These are phyloP conservation scores for Bombus vancouverensis DNA, from an alignment of 1,140 invertebrate species.

Conservation along the genomic window DNA sequence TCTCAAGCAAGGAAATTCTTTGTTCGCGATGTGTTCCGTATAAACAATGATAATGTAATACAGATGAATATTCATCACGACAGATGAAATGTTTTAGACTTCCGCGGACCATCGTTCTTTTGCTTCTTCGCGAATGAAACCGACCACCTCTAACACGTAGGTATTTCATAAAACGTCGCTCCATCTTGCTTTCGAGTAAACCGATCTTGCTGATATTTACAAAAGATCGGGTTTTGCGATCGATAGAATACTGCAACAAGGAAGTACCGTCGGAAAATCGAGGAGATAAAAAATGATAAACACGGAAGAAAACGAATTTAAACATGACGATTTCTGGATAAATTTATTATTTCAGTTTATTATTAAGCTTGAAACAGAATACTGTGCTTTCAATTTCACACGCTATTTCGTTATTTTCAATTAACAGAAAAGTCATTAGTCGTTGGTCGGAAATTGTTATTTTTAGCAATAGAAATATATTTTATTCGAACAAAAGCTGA, in stretches of 20 bases:
- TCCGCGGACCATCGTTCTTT: background rate
- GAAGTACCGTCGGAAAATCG: background rate
- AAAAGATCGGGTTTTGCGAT: background rate
- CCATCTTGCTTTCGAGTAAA: background rate
- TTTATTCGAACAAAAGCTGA: no score
- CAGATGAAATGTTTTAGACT: conserved; percentile 21
- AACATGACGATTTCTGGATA: background rate
- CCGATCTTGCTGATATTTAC: background rate
- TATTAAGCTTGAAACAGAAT: background rate
- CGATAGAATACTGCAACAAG: no score
- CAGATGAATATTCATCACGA: conserved; percentile 34
- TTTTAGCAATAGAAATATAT: no score
- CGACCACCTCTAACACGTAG: background rate
- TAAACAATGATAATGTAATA: conserved; percentile 22
- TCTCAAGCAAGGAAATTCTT: conserved; percentile 11
- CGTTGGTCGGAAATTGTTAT: no score
- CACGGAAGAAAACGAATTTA: background rate
- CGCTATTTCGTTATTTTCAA: no score
- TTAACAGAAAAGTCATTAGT: no score
- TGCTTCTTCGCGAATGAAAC: background rate
- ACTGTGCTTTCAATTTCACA: background rate
- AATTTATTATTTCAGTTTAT: no score
- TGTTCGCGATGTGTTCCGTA: conserved; percentile 6
- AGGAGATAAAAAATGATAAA: background rate
- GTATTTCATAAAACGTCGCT: background rate